A percentile compares a stretch with the other conserved stretches of the same genome.
Conservation (phyloP, 2,113 vertebrate species). For the Bos indicus region DNA sequence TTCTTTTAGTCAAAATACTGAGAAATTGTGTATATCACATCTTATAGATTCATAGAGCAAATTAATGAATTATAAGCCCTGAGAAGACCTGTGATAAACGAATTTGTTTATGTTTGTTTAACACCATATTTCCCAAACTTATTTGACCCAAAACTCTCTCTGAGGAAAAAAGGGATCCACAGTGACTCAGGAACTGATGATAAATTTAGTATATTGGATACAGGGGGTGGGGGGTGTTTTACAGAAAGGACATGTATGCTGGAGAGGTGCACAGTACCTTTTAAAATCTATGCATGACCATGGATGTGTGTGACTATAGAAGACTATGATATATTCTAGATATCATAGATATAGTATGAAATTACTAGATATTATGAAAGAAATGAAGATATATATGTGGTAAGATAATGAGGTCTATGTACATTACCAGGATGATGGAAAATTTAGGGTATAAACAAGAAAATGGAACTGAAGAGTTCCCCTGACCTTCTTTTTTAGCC, state of each 20-base stretch:
- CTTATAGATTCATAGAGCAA: neutral
- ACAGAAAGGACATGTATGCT: neutral
- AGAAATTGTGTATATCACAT: neutral
- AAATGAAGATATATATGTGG: neutral
- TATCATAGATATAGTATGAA: neutral
- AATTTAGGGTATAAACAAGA: neutral
- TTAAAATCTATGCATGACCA: constrained; percentile 10
- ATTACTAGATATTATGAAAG: neutral
- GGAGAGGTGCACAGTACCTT: neutral
- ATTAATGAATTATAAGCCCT: neutral
- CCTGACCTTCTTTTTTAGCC: neutral
- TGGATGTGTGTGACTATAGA: neutral
- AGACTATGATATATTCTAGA: neutral
- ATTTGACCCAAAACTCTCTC: neutral
- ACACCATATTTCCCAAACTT: neutral
- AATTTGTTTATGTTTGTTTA: neutral
- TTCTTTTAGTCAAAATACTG: neutral
- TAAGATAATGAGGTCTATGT: neutral
- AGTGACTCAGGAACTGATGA: neutral
- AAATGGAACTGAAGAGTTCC: neutral
- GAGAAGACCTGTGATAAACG: neutral
- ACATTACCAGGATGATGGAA: neutral
- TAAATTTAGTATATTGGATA: neutral
- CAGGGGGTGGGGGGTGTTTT: rapidly evolving
- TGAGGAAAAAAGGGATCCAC: neutral